These are phyloP conservation scores for Myanophis thanlyinensis DNA, from an alignment of 2,113 vertebrate species.

Conservation along the genomic window DNA sequence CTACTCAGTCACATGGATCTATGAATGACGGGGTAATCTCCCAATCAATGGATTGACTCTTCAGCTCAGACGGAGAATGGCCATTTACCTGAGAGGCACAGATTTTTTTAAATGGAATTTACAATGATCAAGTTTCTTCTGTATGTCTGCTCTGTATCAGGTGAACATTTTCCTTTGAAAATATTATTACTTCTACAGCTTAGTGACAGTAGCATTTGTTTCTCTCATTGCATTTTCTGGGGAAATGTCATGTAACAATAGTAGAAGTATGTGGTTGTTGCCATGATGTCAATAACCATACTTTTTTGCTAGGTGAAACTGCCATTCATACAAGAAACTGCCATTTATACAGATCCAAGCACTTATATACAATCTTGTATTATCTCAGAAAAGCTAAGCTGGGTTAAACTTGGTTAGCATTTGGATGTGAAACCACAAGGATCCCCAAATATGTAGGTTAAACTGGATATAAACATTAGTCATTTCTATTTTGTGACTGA, in stretches of 20 bases:
- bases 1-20: too few species aligned
- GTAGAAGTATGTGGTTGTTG: neutral
- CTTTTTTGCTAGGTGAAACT: neutral
- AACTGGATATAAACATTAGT: neutral
- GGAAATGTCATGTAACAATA: neutral
- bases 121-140: neutral
- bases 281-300: neutral
- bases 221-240: neutral
- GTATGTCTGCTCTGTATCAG: neutral
- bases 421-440: neutral
- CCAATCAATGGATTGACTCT: too few species aligned
- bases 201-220: neutral
- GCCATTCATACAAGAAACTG: neutral
- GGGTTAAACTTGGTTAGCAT: neutral
- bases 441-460: neutral
- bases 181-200: neutral
- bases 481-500: neutral
- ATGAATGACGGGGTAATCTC: too few species aligned
- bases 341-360: neutral
- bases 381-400: neutral
- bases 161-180: neutral
- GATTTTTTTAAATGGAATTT: neutral
- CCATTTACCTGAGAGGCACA: neutral
- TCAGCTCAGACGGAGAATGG: too few species aligned
- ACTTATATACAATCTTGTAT: neutral